phyloP scores from a whole-genome alignment of 2,888 invertebrate species.

The Heteromyza rotundicornis region DNA sequence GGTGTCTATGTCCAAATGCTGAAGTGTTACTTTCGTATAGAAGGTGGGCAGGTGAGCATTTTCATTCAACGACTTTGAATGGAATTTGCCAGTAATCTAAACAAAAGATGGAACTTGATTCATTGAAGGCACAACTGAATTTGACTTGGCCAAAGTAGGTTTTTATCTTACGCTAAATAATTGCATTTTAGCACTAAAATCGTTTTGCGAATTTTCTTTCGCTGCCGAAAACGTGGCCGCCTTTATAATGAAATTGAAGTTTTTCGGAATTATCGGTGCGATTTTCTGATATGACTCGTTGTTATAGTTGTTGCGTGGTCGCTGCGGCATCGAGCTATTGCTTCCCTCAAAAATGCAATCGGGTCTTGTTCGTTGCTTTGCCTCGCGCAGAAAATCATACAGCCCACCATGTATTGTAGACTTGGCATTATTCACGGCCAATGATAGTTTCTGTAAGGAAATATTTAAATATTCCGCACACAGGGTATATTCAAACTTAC shows the following conservation, averaged over 20 bases:
- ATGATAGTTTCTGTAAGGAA: slow-evolving; percentile 56
- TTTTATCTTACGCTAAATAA: slow-evolving; percentile 70
- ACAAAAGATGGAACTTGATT: slow-evolving; percentile 20
- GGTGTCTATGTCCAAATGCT: slow-evolving; percentile 69
- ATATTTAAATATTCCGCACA: too few relatives aligned
- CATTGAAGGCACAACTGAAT: neutral
- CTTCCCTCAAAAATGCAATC: slow-evolving; percentile 28
- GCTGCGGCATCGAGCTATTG: slow-evolving; percentile 11
- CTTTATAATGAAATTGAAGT: slow-evolving; percentile 76
- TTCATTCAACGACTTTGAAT: slow-evolving; percentile 62
- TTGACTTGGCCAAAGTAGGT: neutral
- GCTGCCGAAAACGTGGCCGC: slow-evolving; percentile 74
- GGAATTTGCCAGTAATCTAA: slow-evolving; percentile 69
- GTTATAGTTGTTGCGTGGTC: slow-evolving; percentile 38
- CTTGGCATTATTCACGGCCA: slow-evolving; percentile 63
- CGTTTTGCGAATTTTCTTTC: slow-evolving; percentile 72
- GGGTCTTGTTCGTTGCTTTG: slow-evolving; percentile 54
- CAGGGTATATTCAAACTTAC: too few relatives aligned
- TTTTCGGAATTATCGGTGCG: slow-evolving; percentile 83
- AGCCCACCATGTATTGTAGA: slow-evolving; percentile 64
- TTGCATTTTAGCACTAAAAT: slow-evolving; percentile 74
- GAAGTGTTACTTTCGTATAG: slow-evolving; percentile 70
- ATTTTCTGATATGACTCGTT: slow-evolving; percentile 70
- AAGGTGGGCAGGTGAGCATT: slow-evolving; percentile 65
- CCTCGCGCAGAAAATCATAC: slow-evolving; percentile 63